Conservation (phyloP, 2,113 vertebrate species). For the Colius striatus region DNA sequence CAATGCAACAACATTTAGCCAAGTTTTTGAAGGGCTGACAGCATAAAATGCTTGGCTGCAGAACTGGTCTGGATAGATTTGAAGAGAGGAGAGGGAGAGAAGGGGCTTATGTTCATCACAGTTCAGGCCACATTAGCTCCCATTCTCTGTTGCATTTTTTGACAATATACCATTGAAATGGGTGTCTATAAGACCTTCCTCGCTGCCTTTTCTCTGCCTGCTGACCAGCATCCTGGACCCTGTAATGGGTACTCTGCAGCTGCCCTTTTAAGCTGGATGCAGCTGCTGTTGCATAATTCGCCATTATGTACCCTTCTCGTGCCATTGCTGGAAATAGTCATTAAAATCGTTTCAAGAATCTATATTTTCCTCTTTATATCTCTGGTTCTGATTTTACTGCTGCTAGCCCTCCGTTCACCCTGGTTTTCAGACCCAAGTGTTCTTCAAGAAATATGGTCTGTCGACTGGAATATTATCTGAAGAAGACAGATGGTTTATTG, state of each 20-base stretch:
- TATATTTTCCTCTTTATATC: neutral
- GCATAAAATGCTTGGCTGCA: neutral
- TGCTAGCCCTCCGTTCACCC: neutral
- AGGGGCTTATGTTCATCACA: fast-evolving
- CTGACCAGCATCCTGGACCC: neutral
- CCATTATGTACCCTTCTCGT: neutral
- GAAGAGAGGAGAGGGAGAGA: neutral
- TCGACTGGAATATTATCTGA: neutral
- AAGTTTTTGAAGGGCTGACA: neutral
- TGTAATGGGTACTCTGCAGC: neutral
- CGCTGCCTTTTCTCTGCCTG: neutral
- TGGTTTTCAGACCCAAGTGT: neutral
- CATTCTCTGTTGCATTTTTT: neutral
- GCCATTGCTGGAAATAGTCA: neutral
- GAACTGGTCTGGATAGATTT: neutral
- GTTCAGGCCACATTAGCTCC: neutral
- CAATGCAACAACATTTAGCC: neutral
- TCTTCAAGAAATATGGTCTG: neutral
- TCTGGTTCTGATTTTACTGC: neutral
- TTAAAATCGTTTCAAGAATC: fast-evolving
- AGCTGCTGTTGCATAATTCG: neutral
- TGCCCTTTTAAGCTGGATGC: neutral
- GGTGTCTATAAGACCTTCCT: neutral
- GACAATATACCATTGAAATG: neutral
- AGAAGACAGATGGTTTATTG: neutral